Evolutionary conservation across 2,797 vertebrate genomes (phyloP).

Genomic region (Alca torda): DNA sequence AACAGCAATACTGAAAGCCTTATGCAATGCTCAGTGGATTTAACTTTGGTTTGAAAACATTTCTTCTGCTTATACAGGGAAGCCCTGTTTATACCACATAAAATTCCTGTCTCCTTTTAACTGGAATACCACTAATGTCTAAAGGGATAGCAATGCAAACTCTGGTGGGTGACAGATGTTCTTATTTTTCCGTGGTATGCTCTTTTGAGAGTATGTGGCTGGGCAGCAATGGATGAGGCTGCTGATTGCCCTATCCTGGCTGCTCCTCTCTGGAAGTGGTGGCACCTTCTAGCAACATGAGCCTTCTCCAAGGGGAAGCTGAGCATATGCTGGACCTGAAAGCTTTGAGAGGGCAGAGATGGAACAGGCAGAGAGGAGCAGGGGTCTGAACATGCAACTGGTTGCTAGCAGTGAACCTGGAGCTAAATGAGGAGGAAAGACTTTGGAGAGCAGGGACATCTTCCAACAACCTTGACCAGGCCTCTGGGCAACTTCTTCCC

Average conservation of each 20-base stretch:
- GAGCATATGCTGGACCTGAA: neutral
- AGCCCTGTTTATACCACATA: neutral
- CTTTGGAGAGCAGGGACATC: neutral
- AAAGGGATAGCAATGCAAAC: neutral
- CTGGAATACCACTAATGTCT: neutral
- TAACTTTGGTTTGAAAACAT: neutral
- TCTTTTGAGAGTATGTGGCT: neutral
- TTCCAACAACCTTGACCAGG: neutral
- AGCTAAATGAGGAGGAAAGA: neutral
- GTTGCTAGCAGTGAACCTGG: neutral
- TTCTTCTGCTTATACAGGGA: neutral
- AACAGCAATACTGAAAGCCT: neutral
- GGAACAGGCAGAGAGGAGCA: neutral
- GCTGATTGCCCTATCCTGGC: neutral
- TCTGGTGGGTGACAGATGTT: neutral
- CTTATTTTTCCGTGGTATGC: neutral
- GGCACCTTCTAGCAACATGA: neutral
- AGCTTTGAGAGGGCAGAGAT: neutral
- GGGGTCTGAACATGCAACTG: rapidly evolving
- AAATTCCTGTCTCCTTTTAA: neutral
- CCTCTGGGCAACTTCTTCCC: neutral
- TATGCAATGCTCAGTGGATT: neutral
- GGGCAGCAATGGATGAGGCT: neutral
- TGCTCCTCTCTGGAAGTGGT: neutral
- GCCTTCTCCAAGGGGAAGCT: neutral